Evolutionary conservation across 2,797 vertebrate genomes (phyloP), one percentile per base, ranked within the genome.

Genomic region (Eremophila alpestris): DNA sequence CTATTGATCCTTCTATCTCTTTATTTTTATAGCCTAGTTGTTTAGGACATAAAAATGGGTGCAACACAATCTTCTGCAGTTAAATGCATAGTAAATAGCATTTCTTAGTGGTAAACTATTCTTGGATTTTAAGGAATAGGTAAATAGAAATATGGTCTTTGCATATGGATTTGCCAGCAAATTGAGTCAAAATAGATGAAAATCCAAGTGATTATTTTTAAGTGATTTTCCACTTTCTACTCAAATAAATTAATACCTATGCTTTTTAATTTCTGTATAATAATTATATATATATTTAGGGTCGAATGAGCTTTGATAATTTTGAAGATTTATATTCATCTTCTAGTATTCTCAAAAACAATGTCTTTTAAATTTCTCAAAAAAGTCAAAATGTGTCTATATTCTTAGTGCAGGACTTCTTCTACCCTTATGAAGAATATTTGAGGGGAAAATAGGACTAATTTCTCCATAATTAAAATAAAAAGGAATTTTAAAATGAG

Each of bases 1-100:
- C 5, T 94, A 96, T 95, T 67, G 94, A 90, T 93, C 81, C 30
- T 87, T 63, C 43, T 87, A 54, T 52, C 11, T 93, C 46, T 87
- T 40, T 78, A 51, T 70, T 90, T 80, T 92, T 93, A 73, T 49
- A 71, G 71, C 8, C 11, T 38, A 26, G 15, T 14, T 64, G 84
- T 93, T 84, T 58, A 71, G 54, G 46, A 77, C 13, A 62, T 56
- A 74, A 93, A 93, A 92, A 71, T 70, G 41, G 11, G n/a, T 86
- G 49, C 48, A 71, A 75, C 3, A 34, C 19, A 62, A 41, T 93
- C 87, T 94, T 71, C 30, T 77, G 19, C 58, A 78, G 49, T 26
- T 90, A 92, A 71, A 49, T 75, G 32, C 36, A 90, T 13, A 36
- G 19, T 51, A 65, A 94, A 79, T n/a, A 73, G 58, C 29, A 56